phyloP scores from a whole-genome alignment of 2,113 vertebrate species.

The Typhlomys cinereus region DNA sequence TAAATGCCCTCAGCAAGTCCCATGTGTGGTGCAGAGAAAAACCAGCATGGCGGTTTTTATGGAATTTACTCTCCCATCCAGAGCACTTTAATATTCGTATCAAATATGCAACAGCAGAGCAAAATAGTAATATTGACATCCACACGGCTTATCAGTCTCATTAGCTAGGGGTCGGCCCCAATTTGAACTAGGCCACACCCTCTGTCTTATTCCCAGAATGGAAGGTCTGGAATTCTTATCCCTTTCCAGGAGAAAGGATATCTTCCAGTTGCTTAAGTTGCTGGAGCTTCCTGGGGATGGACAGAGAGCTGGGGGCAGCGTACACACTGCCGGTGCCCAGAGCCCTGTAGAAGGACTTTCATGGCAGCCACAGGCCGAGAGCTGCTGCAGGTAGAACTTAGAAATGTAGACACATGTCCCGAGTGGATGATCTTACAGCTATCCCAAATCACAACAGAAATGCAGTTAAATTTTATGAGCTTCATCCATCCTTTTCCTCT shows the following conservation, averaged over 20 bases:
- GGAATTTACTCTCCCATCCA: too few species aligned
- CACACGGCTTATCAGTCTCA: too few species aligned
- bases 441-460: conserved; percentile 61
- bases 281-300: too few species aligned
- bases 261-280: neutral
- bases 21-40: neutral
- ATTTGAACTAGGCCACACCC: neutral
- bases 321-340: neutral
- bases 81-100: too few species aligned
- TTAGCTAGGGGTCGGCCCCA: neutral
- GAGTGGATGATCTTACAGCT: conserved; percentile 27
- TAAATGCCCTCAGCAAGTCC: neutral
- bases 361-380: neutral
- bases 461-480: conserved; percentile 63
- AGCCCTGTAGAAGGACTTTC: neutral
- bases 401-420: neutral
- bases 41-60: neutral
- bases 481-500: conserved; percentile 32
- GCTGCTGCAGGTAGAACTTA: neutral
- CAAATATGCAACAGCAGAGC: too few species aligned
- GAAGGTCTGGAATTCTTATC: neutral
- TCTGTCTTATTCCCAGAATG: neutral
- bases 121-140: too few species aligned
- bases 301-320: neutral
- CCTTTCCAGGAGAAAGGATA: neutral